A percentile compares a stretch with the other conserved stretches of the same genome.
These are phyloP conservation scores for Paguma larvata DNA, from an alignment of 2,797 vertebrate species.

Conservation along the genomic window DNA sequence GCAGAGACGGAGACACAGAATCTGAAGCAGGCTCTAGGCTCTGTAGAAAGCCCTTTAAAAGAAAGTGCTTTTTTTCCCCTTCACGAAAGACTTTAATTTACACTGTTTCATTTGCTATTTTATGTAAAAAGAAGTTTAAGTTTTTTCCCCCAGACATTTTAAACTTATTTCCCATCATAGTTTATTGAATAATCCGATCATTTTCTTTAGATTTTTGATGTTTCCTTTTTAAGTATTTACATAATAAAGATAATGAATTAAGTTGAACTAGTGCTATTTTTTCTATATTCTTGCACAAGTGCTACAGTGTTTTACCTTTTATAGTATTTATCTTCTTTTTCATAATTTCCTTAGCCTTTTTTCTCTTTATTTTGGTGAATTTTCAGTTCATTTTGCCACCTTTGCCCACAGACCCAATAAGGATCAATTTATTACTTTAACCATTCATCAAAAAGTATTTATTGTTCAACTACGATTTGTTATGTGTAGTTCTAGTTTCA, in stretches of 20 bases:
- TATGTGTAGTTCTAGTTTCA: neutral
- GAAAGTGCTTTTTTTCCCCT: neutral
- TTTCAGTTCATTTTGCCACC: neutral
- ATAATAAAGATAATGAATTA: neutral
- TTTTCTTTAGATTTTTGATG: neutral
- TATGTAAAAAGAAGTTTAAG: neutral
- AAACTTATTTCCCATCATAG: neutral
- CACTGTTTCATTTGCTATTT: neutral
- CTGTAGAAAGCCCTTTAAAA: neutral
- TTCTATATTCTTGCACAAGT: neutral
- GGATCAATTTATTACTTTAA: neutral
- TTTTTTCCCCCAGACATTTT: neutral
- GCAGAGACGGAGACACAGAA: no score
- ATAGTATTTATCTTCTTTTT: neutral
- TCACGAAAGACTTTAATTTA: neutral
- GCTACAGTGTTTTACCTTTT: neutral
- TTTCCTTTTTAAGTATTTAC: neutral
- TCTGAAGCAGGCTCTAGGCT: no score
- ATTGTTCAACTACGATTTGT: neutral
- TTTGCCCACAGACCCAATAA: neutral
- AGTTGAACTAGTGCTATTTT: neutral
- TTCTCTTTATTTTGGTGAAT: neutral
- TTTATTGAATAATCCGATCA: neutral
- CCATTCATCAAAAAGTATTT: neutral
- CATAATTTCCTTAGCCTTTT: neutral